Conservation (phyloP, 2,888 invertebrate species). For the Crossocerus cetratus region DNA sequence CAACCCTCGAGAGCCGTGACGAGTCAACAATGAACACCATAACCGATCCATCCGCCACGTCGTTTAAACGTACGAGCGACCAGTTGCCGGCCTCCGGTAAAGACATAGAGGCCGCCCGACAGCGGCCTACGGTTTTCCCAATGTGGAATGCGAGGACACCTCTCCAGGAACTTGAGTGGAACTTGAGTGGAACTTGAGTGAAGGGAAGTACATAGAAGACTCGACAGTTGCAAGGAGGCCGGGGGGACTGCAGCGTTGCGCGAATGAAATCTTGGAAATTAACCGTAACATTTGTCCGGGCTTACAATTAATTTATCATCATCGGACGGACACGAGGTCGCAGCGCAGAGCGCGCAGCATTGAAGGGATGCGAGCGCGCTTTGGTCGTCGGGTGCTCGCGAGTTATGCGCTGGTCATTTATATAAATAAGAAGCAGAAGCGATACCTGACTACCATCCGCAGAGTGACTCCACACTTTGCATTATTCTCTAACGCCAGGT, state of each 20-base stretch:
- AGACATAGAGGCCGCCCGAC: conserved; percentile 13
- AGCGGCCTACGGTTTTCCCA: not conserved
- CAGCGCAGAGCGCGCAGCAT: conserved; percentile 34
- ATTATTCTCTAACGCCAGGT: conserved; percentile 66
- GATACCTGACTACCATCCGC: conserved; percentile 75
- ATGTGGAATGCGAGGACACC: not conserved
- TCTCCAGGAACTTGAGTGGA: not conserved
- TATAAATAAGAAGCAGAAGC: conserved; percentile 76
- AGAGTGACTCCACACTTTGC: conserved; percentile 74
- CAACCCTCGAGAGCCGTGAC: conserved; percentile 59
- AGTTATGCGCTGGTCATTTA: conserved; percentile 77
- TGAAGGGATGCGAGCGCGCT: conserved; percentile 51
- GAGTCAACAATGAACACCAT: conserved; percentile 57
- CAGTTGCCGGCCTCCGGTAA: conserved; percentile 37
- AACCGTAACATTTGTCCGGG: conserved; percentile 52
- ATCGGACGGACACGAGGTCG: conserved; percentile 56
- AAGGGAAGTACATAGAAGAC: conserved; percentile 11
- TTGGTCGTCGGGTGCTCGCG: conserved; percentile 50
- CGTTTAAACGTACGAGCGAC: conserved; percentile 46
- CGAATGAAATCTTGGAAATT: conserved; percentile 36
- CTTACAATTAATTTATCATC: conserved; percentile 62
- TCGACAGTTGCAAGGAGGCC: conserved; percentile 1
- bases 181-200: not conserved
- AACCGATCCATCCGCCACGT: conserved; percentile 59
- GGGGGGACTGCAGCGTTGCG: not conserved